Percentiles rank a stretch among this genome's conserved stretches.
Evolutionary conservation across 2,797 vertebrate species (phyloP).

Genomic region (Ispidina lecontei): DNA sequence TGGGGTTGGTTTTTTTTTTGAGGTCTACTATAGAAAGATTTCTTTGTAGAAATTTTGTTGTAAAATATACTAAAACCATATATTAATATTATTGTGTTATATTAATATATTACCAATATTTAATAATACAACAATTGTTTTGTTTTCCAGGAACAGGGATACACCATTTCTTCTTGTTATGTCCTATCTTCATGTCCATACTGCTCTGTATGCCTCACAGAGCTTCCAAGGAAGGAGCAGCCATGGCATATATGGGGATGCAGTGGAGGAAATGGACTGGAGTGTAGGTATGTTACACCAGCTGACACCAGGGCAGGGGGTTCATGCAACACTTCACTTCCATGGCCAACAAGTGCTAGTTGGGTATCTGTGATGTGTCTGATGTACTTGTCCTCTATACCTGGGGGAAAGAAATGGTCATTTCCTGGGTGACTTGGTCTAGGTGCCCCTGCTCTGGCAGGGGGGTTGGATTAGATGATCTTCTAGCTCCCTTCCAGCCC

Average conservation of each 20-base stretch:
- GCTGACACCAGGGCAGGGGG: not conserved
- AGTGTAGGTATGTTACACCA: constrained; percentile 83
- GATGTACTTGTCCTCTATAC: not conserved
- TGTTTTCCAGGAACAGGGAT: constrained; percentile 75
- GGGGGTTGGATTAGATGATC: no score
- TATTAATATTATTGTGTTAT: no score
- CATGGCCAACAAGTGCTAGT: not conserved
- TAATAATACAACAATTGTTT: not conserved
- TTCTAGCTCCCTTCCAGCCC: no score
- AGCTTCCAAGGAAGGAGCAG: constrained; percentile 83
- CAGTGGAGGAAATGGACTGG: constrained; percentile 92
- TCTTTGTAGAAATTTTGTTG: not conserved
- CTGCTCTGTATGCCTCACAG: constrained; percentile 84
- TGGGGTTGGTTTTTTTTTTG: not conserved
- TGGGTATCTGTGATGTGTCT: not conserved
- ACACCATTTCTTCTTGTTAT: constrained; percentile 87
- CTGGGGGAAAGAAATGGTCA: not conserved
- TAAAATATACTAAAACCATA: not conserved
- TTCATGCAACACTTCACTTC: not conserved
- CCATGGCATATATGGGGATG: constrained; percentile 89
- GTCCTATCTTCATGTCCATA: constrained; percentile 90
- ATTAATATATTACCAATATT: no score
- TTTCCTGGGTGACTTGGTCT: no score
- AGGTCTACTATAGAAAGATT: not conserved
- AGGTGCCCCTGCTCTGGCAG: no score